Percentiles rank a stretch among this genome's conserved stretches.
phyloP scores from a whole-genome alignment of 2,113 vertebrate genomes.

The Prunella himalayana region DNA sequence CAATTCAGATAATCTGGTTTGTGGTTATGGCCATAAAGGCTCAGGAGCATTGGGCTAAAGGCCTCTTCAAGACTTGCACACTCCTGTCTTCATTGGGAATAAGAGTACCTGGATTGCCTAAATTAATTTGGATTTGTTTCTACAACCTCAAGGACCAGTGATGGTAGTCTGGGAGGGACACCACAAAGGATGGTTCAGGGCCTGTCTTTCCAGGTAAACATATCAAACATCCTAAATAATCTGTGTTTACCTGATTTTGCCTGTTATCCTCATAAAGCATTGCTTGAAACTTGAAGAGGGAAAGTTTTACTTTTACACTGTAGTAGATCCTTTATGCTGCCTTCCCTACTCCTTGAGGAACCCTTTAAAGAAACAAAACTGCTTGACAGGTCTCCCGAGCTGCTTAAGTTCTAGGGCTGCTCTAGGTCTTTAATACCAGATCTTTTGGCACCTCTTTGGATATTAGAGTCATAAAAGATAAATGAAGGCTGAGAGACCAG shows the following conservation, averaged over 20 bases:
- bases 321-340: background rate
- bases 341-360: background rate
- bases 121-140: background rate
- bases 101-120: background rate
- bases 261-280: background rate
- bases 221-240: background rate
- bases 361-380: background rate
- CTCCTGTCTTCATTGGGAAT: background rate
- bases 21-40: background rate
- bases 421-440: background rate
- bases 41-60: background rate
- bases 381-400: background rate
- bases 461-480: background rate
- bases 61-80: background rate
- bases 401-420: background rate
- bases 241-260: background rate
- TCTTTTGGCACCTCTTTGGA: background rate
- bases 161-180: background rate
- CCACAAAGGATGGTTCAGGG: background rate
- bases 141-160: background rate
- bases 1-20: background rate
- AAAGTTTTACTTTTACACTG: background rate
- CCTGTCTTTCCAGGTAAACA: background rate
- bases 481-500: background rate
- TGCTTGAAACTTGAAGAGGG: background rate